Conservation (phyloP, 2,797 vertebrate species). For the Helostoma temminkii region DNA sequence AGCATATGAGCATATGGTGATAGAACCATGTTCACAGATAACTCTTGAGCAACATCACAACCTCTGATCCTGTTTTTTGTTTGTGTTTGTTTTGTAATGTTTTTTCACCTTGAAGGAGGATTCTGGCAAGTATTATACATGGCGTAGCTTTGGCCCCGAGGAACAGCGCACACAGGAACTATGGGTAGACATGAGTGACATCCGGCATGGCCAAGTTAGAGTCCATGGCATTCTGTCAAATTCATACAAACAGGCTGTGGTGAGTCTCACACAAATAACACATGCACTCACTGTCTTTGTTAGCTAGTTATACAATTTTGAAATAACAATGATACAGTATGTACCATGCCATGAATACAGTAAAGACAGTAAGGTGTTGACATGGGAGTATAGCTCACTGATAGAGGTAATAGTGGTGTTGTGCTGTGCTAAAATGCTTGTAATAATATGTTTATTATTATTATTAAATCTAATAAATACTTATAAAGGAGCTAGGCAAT, state of each 20-base stretch:
- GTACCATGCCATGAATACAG: too few species aligned
- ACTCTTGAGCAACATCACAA: conserved; percentile 7
- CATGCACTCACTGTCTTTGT: too few species aligned
- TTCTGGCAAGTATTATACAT: conserved; percentile 90
- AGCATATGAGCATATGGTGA: conserved; percentile 15
- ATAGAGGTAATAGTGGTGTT: too few species aligned
- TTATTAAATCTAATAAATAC: too few species aligned
- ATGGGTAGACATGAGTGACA: conserved; percentile 87
- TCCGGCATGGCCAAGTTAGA: conserved; percentile 85
- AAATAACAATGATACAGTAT: too few species aligned
- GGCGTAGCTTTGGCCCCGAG: conserved; percentile 82
- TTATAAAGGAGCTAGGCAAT: too few species aligned
- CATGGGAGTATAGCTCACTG: conserved; percentile 72
- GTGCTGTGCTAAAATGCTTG: too few species aligned
- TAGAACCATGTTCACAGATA: conserved; percentile 25
- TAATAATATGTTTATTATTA: too few species aligned
- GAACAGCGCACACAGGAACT: conserved; percentile 81
- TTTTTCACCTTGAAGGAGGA: conserved; percentile 84
- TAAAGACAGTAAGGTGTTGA: too few species aligned
- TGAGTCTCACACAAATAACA: conserved; percentile 75
- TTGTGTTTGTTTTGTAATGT: too few species aligned
- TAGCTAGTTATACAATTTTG: too few species aligned
- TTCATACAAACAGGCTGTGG: conserved; percentile 91
- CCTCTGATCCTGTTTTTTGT: conserved; percentile 23
- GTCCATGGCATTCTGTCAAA: conserved; percentile 92